Evolutionary conservation across 2,113 vertebrate species (phyloP), one percentile per base, ranked within the genome.

Genomic region (Cottus gobio): DNA sequence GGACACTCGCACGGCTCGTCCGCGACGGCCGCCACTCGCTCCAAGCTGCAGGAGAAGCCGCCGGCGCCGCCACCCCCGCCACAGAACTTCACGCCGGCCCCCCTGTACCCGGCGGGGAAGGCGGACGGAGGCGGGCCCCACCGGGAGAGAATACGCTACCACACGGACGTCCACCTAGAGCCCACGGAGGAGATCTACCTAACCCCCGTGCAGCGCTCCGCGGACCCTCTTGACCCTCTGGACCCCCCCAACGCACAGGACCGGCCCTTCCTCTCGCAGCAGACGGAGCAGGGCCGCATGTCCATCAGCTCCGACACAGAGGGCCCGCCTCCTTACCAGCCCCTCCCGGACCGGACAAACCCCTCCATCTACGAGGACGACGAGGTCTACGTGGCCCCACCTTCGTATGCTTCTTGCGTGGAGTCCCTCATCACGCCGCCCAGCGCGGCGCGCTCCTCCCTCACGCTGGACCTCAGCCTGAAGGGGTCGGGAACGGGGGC

Each of bases 131-230:
- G 91, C 0, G 91, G 94, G 64, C 89, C 91, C 71, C 96, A 97
- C 73, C 94, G 96, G 67, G 97, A 99, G 81, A 96, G 96, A 79
- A 96, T 96, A 90, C 96, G 94, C 85, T 97, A 98, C 91, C 97
- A 97, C 92, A 95, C 96, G 0, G 96, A 98, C 0, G 96, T 97
- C 84, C 95, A 95, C 57, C 89, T 97, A 13, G 98, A 99, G 77
- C 96, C 97, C 68, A 99, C 98, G 0, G 98, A 99, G 94, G 98
- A 99, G 93, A 99, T 99, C 86, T 99, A 98, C 87, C 91, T 99
- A 85, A 99, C 98, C 0, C 98, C 98, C 0, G 96, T 99, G 73
- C 98, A 97, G 92, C 96, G 97, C 75, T 96, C 96, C 3, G 94
- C 96, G 0, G 96, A 97, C 78, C 87, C 94, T 0, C 84, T 95